phyloP scores from a whole-genome alignment of 2,888 invertebrate genomes.

The Aethes cnicana region DNA sequence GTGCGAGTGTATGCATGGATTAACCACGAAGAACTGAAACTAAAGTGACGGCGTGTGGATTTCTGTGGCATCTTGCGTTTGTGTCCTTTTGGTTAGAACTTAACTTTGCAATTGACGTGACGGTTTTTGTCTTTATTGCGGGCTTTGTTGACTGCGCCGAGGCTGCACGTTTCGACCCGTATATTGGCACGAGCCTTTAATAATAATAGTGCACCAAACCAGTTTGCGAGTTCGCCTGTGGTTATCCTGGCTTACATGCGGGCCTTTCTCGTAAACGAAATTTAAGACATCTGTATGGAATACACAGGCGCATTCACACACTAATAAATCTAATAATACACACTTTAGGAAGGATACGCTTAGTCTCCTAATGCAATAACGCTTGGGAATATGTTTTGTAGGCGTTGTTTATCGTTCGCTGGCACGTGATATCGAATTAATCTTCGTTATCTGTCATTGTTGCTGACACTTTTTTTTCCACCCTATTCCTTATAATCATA shows the following conservation, averaged over 20 bases:
- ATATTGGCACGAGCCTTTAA: constrained; percentile 80
- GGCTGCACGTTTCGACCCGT: constrained; percentile 64
- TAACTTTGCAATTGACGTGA: constrained; percentile 56
- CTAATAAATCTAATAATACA: background rate
- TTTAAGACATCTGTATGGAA: constrained; percentile 49
- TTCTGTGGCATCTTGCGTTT: constrained; percentile 61
- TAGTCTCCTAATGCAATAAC: constrained; percentile 38
- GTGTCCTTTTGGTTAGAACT: constrained; percentile 77
- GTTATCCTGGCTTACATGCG: constrained; percentile 74
- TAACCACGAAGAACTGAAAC: constrained; percentile 53
- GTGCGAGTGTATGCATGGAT: constrained; percentile 77
- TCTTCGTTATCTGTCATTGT: constrained; percentile 27
- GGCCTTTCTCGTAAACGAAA: constrained; percentile 66
- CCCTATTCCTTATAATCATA: background rate
- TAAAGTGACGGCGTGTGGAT: constrained; percentile 64
- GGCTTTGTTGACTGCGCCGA: constrained; percentile 61
- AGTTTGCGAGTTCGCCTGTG: constrained; percentile 76
- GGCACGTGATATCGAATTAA: constrained; percentile 24
- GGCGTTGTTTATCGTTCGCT: constrained; percentile 16
- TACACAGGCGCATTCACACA: constrained; percentile 30
- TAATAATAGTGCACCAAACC: constrained; percentile 82
- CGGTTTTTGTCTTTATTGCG: constrained; percentile 49
- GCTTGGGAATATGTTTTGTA: constrained; percentile 12
- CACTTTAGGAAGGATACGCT: constrained; percentile 36
- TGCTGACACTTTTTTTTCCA: constrained; percentile 26